phyloP scores from a whole-genome alignment of 2,888 invertebrate genomes.

The Trissonchulus latispiculum region DNA sequence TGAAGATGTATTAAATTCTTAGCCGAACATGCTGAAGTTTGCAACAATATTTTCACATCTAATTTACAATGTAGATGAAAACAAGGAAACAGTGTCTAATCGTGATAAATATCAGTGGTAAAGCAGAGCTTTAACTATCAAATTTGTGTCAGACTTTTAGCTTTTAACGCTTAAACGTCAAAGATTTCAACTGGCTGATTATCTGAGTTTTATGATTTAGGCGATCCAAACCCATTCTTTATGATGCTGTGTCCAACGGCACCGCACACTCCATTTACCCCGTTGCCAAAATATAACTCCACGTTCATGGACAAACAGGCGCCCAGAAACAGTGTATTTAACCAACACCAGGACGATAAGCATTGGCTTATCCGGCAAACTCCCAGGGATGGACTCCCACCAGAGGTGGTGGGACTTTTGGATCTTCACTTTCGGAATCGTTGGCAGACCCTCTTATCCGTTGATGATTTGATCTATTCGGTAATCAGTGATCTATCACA shows the following conservation, averaged over 20 bases:
- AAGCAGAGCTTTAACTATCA: no score
- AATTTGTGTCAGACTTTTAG: no score
- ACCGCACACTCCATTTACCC: conserved; percentile 72
- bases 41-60: no score
- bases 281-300: conserved; percentile 62
- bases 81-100: no score
- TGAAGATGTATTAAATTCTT: no score
- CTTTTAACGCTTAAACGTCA: no score
- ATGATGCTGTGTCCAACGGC: conserved; percentile 79
- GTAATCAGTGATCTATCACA: conserved; percentile 55
- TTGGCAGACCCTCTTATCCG: conserved; percentile 69
- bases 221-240: no score
- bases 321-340: conserved; percentile 58
- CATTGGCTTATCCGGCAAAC: conserved; percentile 71
- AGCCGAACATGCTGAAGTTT: no score
- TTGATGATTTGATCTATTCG: conserved; percentile 68
- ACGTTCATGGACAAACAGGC: conserved; percentile 55
- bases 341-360: conserved; percentile 54
- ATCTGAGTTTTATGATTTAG: no score
- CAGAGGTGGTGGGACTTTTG: neutral
- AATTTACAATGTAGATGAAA: no score
- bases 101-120: no score
- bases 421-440: conserved; percentile 27
- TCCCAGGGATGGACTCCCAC: conserved; percentile 42
- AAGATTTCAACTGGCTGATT: no score